A percentile compares a stretch with the other conserved stretches of the same genome.
Conservation (phyloP, 2,888 invertebrate genomes). For the Myathropa florea region DNA sequence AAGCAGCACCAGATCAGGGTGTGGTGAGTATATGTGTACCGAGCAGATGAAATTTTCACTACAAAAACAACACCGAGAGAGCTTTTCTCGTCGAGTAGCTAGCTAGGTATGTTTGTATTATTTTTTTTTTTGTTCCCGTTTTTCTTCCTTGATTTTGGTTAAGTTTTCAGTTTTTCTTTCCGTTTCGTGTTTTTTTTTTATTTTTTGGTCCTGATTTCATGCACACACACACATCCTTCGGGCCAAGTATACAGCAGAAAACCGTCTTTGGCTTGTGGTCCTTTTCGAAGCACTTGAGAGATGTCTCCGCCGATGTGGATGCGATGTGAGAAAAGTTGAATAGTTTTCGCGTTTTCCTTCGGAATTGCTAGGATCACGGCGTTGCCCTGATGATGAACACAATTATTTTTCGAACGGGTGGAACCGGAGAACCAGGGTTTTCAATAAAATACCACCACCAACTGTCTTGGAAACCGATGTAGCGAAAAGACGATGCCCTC, state of each 20-base stretch:
- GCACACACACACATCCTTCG: constrained; percentile 6
- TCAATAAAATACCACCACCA: neutral
- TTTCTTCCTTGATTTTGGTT: constrained; percentile 12
- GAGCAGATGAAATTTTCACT: constrained; percentile 62
- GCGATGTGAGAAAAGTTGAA: neutral
- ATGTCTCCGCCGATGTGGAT: neutral
- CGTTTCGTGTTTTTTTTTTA: neutral
- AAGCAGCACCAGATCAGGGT: constrained; percentile 65
- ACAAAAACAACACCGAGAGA: constrained; percentile 47
- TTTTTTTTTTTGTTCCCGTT: neutral
- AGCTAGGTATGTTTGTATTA: constrained; percentile 27
- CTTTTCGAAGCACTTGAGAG: constrained; percentile 11
- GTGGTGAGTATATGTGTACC: constrained; percentile 69
- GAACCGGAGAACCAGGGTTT: constrained; percentile 19
- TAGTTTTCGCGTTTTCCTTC: neutral
- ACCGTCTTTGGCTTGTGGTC: constrained; percentile 16
- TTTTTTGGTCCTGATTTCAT: constrained; percentile 37
- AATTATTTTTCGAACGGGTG: neutral
- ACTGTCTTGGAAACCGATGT: constrained; percentile 59
- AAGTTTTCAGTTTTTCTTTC: constrained; percentile 35
- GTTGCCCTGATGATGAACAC: neutral
- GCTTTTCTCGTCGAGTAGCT: constrained; percentile 59
- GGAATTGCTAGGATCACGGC: neutral
- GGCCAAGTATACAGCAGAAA: neutral
- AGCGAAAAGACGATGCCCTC: constrained; percentile 55